Base-by-base conservation (phyloP, 1,140 invertebrate genomes). In the Drosophila parvula region DNA sequence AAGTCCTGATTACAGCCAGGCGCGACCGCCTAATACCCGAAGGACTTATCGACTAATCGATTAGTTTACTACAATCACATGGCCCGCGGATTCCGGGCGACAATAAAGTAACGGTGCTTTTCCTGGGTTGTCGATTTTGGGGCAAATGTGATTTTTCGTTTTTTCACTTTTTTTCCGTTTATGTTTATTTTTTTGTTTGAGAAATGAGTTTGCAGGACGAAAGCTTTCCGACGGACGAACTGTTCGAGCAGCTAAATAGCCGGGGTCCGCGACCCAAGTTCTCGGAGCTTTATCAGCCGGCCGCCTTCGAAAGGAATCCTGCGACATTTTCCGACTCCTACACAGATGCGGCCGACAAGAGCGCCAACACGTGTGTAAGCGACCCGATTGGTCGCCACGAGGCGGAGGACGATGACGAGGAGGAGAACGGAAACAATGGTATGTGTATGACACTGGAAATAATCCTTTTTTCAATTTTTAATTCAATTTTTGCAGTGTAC, bases 281-380 rank as follows among this genome's bases (percentile, higher is more conserved):
- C 4, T 40, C 47, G n/a, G 74, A 77, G n/a, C 62, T 77, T 14
- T 48, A 75, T 44, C 63, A 77, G 12, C 55, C 65, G 11, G 59
- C 70, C 27, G 61, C 74, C 16, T 77, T 80, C 9, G 60, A 81
- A 30, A 41, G 65, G 5, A 27, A 81, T 50, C 27, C 45, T 41
- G 40, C 74, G 74, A 78, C 78, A 81, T 85, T 85, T 75, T 64
- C 70, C 41, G 77, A 68, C 18, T 68, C 53, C 41, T 68, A 58
- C 51, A 56, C 48, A 8, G 74, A 78, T 50, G 51, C 9, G 32
- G 63, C 74, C 50, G 76, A 78, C 45, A 78, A 78, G n/a, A 78
- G 75, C 22, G 74, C n/a, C 38, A 81, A 85, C 27, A 85, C 81
- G 12, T 85, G 81, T 41, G 74, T 79, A 8, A 85, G 81, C 36